These are phyloP conservation scores for Arizona elegans DNA, from an alignment of 2,113 vertebrate species.

Conservation along the genomic window DNA sequence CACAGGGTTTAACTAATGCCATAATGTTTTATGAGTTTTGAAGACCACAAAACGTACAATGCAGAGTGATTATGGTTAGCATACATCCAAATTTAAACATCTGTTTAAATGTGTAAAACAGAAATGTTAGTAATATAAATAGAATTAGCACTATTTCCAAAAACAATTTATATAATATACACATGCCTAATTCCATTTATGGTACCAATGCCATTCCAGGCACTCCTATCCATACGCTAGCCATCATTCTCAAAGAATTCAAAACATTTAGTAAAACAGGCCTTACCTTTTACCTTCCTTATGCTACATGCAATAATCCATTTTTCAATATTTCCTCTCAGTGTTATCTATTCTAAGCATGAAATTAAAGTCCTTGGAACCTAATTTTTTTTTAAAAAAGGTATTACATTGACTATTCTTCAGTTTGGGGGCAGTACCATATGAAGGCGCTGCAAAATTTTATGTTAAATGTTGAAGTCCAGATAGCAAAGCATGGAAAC, in stretches of 20 bases:
- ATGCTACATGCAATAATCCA: neutral
- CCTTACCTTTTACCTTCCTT: neutral
- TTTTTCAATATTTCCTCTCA: neutral
- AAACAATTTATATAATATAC: constrained; percentile 11
- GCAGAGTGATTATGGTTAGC: neutral
- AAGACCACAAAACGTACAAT: neutral
- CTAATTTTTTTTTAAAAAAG: neutral
- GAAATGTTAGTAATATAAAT: neutral
- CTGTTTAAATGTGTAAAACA: constrained; percentile 12
- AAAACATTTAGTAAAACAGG: neutral
- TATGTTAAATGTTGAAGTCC: neutral
- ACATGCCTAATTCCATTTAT: constrained; percentile 1
- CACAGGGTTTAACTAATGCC: neutral
- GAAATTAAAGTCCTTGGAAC: neutral
- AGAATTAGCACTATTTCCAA: neutral
- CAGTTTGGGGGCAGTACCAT: neutral
- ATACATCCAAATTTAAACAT: neutral
- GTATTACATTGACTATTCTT: neutral
- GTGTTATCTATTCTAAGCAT: neutral
- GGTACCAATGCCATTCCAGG: neutral
- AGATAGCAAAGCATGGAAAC: neutral
- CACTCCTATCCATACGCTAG: neutral
- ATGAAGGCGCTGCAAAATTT: neutral
- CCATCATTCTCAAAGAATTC: neutral
- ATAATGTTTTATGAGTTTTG: neutral